Evolutionary conservation across 1,140 invertebrate species (phyloP), one percentile per base, ranked within the genome.

Genomic region (Spodoptera litura): DNA sequence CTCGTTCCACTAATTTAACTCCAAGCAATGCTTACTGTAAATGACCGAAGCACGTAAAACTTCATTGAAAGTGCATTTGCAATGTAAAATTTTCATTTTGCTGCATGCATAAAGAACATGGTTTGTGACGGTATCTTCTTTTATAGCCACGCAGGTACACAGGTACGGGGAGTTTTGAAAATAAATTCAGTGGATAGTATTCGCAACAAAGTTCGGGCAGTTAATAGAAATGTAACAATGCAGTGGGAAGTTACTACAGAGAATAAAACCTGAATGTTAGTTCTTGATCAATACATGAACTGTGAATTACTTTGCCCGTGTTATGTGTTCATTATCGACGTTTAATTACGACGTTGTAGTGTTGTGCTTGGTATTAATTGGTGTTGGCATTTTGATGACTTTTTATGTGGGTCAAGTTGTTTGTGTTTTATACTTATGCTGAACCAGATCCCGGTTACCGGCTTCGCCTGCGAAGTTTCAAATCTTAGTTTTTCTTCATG

Each of bases 61-160:
- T 68, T 68, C 64, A 68, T 68, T 68, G 44, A 53, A 68, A 68
- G 12, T 68, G 25, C 44, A 31, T 68, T 68, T 68, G 64, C 64
- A 53, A 52, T 53, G 44, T 49, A 64, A 64, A 64, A 49, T 64
- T 64, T 64, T 64, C 64, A 68, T 52, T 68, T 53, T 68, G 49
- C 12, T 25, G 20, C 12, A 20, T 49, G 27, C 64, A 52, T 66
- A 66, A 66, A 66, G 49, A 68, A 68, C 49, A 68, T 27, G 25
- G 64, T 15, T 52, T 68, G 64, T 68, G 44, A 51, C 64, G 64
- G 49, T 68, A 68, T 53, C 64, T 68, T 53, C 64, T 68, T 68
- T 68, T 68, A 68, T 68, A 10, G 52, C 64, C 49, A 68, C 49
- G 12, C 49, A 68, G 64, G 64, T 68, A 68, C 44, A 25, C 27